Conservation (phyloP, 2,888 invertebrate species). For the Odontothrips loti region DNA sequence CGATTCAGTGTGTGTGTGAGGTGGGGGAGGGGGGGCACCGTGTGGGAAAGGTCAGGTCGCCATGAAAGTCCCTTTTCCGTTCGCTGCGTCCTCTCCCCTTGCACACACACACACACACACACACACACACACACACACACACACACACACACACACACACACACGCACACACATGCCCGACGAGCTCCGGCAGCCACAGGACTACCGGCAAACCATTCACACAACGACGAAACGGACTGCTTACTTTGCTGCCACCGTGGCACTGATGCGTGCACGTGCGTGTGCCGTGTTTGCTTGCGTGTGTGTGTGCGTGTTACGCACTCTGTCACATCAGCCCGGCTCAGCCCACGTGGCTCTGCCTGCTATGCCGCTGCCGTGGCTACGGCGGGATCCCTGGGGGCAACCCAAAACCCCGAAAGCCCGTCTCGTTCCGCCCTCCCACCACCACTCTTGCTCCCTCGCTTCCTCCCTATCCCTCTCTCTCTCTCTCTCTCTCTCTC, state of each 20-base stretch:
- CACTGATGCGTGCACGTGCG: neutral
- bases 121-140: too few relatives aligned
- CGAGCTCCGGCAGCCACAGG: neutral
- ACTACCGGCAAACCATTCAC: neutral
- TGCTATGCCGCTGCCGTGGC: neutral
- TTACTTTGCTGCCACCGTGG: neutral
- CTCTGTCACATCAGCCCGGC: neutral
- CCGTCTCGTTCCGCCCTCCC: neutral
- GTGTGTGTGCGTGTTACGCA: neutral
- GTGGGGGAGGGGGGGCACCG: too few relatives aligned
- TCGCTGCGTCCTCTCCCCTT: too few relatives aligned
- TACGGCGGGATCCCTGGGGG: too few relatives aligned
- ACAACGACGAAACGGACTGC: neutral
- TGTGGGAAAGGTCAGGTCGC: too few relatives aligned
- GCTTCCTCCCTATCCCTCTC: neutral
- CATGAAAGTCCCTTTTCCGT: too few relatives aligned
- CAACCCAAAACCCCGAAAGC: neutral
- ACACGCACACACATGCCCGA: too few relatives aligned
- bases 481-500: neutral
- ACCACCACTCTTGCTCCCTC: neutral
- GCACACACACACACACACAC: too few relatives aligned
- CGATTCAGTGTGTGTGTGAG: too few relatives aligned
- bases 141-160: too few relatives aligned
- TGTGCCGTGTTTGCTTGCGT: neutral
- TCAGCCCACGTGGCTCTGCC: neutral